Base-by-base conservation (phyloP, 2,888 invertebrate genomes). In the Ectemnius cavifrons region DNA sequence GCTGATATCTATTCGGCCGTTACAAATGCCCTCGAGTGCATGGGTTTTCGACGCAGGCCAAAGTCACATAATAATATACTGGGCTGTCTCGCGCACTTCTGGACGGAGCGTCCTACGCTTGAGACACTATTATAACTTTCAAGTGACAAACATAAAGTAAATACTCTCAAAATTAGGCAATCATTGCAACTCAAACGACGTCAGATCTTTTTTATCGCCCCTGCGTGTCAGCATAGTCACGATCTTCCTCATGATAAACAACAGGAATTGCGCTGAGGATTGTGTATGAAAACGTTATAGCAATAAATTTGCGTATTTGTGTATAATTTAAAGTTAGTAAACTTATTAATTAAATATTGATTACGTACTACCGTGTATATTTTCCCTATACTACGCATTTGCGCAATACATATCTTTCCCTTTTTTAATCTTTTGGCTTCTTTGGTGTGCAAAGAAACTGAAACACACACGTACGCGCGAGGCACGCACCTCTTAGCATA, bases 241-340 rank as follows among this genome's bases (percentile, higher is more conserved):
- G 80, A 82, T 83, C 81, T 83, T 83, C 75, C 80, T 83, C 73
- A 68, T 67, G 28, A 78, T 80, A 75, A 37, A 37, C 37, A 82
- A 80, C 80, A 82, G 86, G 84, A 86, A 86, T 86, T 83, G 82
- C 82, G 83, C 82, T 80, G 81, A 84, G 82, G 82, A 84, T 82
- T 84, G 80, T 85, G 83, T 81, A 85, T 83, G 84, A 85, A 85
- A 86, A 84, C 79, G 85, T 86, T 86, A 86, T 85, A 87, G 86
- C 87, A 87, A 87, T 87, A 86, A 85, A 86, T 85, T 84, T 86
- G 85, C 86, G 86, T 85, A 86, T 85, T 84, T 87, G 86, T 86
- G 85, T 87, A 85, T 86, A 86, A 86, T 86, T 86, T 84, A 80
- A 85, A 85, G 74, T 86, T 85, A 85, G 82, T 85, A 86, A 85